Conservation (phyloP, 2,113 vertebrate species). For the Thomomys bottae region DNA sequence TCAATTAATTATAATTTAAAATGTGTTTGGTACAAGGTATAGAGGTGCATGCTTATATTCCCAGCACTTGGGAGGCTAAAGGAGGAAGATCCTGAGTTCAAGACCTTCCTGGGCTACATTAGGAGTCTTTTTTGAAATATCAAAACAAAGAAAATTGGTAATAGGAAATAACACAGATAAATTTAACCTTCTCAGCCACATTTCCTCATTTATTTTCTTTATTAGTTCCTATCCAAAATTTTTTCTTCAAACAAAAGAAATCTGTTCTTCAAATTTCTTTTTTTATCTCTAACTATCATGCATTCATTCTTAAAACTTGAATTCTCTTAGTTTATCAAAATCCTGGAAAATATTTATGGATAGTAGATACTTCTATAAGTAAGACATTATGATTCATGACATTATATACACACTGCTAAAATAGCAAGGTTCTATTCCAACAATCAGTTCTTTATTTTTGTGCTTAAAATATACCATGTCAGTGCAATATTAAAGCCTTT, state of each 20-base stretch:
- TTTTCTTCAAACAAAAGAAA: no score
- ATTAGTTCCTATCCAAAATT: background rate
- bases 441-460: slow-evolving; percentile 23
- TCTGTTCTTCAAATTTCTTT: background rate
- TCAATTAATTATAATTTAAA: background rate
- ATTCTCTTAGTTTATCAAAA: slow-evolving; percentile 21
- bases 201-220: background rate
- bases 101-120: no score
- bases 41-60: no score
- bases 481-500: background rate
- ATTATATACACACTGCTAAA: background rate
- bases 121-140: no score
- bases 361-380: background rate
- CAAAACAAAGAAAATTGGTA: no score
- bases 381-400: no score
- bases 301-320: background rate
- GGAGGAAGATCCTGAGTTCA: no score
- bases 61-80: no score
- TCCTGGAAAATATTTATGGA: background rate
- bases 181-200: background rate
- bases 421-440: slow-evolving; percentile 25
- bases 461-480: slow-evolving; percentile 24
- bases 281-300: background rate
- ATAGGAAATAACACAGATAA: no score
- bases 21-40: background rate